Evolutionary conservation across 2,888 invertebrate genomes (phyloP).

Genomic region (Thereva nobilitata): DNA sequence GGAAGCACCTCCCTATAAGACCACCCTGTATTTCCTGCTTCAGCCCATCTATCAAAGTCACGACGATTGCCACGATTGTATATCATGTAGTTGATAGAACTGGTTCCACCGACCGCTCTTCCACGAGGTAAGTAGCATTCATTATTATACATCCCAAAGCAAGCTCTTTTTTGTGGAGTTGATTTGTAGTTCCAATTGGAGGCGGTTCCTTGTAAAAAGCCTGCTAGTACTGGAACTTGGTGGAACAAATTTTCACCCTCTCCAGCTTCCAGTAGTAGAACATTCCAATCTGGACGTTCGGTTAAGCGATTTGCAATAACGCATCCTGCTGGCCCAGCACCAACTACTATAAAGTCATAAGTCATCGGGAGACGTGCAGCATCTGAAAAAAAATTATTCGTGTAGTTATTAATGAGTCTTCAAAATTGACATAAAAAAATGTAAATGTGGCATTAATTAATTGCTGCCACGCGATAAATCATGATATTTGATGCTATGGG

Average conservation of each 20-base stretch:
- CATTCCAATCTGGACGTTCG: slow-evolving; percentile 58
- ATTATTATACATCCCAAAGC: slow-evolving; percentile 58
- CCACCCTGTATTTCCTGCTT: slow-evolving; percentile 75
- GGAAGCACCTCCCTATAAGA: slow-evolving; percentile 65
- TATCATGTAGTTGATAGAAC: slow-evolving; percentile 69
- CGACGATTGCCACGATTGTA: slow-evolving; percentile 74
- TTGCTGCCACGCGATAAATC: too few species aligned
- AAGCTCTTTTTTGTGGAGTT: slow-evolving; percentile 66
- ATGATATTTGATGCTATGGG: too few species aligned
- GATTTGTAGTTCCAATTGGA: slow-evolving; percentile 75
- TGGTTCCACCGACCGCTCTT: slow-evolving; percentile 64
- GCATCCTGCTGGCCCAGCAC: slow-evolving; percentile 80
- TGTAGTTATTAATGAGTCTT: too few species aligned
- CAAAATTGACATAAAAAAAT: too few species aligned
- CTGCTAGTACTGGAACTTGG: slow-evolving; percentile 50
- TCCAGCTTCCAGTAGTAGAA: slow-evolving; percentile 62
- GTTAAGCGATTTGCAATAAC: slow-evolving; percentile 57
- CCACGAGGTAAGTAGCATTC: slow-evolving; percentile 62
- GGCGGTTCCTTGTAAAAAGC: slow-evolving; percentile 55
- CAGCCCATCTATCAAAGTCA: slow-evolving; percentile 74
- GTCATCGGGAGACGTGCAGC: too few species aligned
- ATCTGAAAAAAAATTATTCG: too few species aligned
- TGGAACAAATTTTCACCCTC: slow-evolving; percentile 53
- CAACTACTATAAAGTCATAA: slow-evolving; percentile 63
- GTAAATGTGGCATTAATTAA: too few species aligned